Evolutionary conservation across 2,797 vertebrate species (phyloP), one percentile per base, ranked within the genome.

Genomic region (Lerista edwardsae): DNA sequence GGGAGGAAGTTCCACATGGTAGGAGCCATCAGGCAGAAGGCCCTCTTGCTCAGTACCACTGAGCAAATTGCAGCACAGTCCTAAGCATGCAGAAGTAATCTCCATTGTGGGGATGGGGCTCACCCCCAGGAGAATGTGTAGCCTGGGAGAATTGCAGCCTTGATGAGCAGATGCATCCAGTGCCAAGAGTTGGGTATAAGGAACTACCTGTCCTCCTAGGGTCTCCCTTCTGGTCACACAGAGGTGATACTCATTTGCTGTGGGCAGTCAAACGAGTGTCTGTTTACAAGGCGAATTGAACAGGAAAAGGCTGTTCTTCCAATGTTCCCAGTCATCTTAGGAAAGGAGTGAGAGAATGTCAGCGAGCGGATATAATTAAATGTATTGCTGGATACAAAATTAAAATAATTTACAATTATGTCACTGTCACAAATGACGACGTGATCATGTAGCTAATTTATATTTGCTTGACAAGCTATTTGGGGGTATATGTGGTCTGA

Each of bases 341-440:
- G 59, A 85, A 93, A 34, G 82, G 86, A 78, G 77, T n/a, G n/a
- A 87, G 84, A 87, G 84, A 89, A 90, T n/a, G 27, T 77, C 72
- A 89, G 79, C 2, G n/a, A 0, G 87, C 89, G 75, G 89, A 83
- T 89, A 88, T 73, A 23, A 36, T 88, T 87, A 68, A 64, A 91
- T 89, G 75, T 86, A 75, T 91, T 85, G 90, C 85, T 91, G 76
- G 80, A 85, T 81, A 29, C 82, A 67, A 84, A 91, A 93, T 91
- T 92, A 90, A 94, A 88, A 93, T 79, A 69, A 91, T 94, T 93
- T 89, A 90, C 47, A 79, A 82, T 84, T 88, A 75, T 80, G 88
- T 88, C 14, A 2, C 86, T 57, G 36, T 51, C 62, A 67, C 87
- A 89, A 93, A 88, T 89, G 88, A 87, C 86, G 84, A 61, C 86